A percentile compares a stretch with the other conserved stretches of the same genome.
Evolutionary conservation across 2,888 invertebrate genomes (phyloP).

Genomic region (Acanthosepion lycidas): DNA sequence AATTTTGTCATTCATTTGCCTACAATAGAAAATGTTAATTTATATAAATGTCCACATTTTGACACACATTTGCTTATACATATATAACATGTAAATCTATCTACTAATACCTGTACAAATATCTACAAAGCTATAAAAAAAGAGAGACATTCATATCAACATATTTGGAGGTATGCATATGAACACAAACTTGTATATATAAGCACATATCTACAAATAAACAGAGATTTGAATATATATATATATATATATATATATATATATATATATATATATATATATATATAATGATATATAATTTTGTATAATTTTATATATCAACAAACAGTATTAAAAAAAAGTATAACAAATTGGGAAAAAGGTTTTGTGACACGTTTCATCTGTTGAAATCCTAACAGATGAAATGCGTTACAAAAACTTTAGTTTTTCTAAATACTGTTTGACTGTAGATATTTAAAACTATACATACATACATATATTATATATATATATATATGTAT

Average conservation of each 20-base stretch:
- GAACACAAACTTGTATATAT: not conserved
- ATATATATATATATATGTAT: too few relatives aligned
- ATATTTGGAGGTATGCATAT: not conserved
- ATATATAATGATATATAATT: not conserved
- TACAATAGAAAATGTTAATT: too few relatives aligned
- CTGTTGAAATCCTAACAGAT: not conserved
- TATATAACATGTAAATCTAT: not conserved
- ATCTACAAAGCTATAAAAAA: not conserved
- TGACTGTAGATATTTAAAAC: too few relatives aligned
- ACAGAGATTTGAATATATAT: not conserved
- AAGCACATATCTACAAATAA: not conserved
- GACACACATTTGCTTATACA: not conserved
- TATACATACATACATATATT: too few relatives aligned
- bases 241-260: slow-evolving; percentile 39
- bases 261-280: slow-evolving; percentile 41
- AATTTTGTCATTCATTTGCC: too few relatives aligned
- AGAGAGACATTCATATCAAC: not conserved
- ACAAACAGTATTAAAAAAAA: too few relatives aligned
- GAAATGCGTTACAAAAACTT: too few relatives aligned
- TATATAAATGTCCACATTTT: not conserved
- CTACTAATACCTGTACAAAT: not conserved
- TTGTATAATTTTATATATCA: too few relatives aligned
- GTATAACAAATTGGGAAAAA: too few relatives aligned
- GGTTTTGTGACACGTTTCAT: too few relatives aligned
- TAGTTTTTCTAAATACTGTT: too few relatives aligned